Evolutionary conservation across 2,797 vertebrate genomes (phyloP), one percentile per base, ranked within the genome.

Genomic region (Myioborus melanocephalus): DNA sequence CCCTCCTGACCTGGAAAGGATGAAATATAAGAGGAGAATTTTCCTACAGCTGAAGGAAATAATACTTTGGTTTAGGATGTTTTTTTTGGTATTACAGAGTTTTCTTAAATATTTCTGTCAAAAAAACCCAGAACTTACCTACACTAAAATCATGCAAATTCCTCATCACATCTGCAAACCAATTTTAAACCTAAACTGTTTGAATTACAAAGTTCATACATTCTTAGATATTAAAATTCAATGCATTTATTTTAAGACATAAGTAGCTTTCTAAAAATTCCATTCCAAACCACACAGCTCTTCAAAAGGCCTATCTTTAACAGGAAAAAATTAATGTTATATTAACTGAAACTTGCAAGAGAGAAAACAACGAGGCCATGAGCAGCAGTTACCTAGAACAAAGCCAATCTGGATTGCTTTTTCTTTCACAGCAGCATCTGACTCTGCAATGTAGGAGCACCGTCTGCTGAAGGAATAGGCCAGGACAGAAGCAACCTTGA

Each of bases 351-450:
- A 3, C 32, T 65, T 56, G 37, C 47, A 49, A 4, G 17, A 72
- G 41, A 66, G 37, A 55, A 80, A 89, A 32, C 24, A 20, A 69
- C 59, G 9, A 55, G n/a, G 14, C 34, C 11, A 21, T 12, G 17
- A 75, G 23, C 43, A 93, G 55, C 80, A 96, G 94, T 98, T 98
- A 99, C 99, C 99, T 97, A 99, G 97, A 96, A 99, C 99, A 97
- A 99, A 99, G 83, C 99, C 99, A 43, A 99, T 99, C 96, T 99
- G 99, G 96, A 99, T 99, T 82, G 99, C 99, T 97, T 99, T 99
- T 95, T 99, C 99, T 97, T 99, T 99, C 52, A 99, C 99, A 9
- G 99, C 98, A 89, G 99, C 98, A 55, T 99, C 99, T 2, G 99
- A 99, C 94, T 99, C 99, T 19, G 99, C 99, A 39, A 99, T 99